phyloP scores from a whole-genome alignment of 2,113 vertebrate genomes.

The Hylia prasina region DNA sequence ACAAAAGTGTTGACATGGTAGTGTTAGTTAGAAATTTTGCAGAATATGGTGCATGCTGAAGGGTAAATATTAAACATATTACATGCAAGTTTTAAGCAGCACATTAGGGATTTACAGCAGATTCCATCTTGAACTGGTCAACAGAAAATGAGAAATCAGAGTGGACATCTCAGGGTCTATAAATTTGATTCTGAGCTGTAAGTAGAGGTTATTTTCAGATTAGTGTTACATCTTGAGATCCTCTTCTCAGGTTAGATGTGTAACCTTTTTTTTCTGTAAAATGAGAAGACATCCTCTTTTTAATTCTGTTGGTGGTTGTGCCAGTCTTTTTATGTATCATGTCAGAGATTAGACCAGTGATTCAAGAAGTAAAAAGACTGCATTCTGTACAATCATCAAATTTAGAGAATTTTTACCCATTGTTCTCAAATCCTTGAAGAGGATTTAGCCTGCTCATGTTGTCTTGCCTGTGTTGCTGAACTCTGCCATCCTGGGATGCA shows the following conservation, averaged over 20 bases:
- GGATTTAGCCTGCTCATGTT: not conserved
- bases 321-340: not conserved
- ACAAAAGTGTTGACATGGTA: not conserved
- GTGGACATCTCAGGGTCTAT: not conserved
- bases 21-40: not conserved
- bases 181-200: not conserved
- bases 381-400: not conserved
- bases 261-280: not conserved
- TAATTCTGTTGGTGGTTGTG: not conserved
- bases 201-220: not conserved
- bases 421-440: not conserved
- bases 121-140: not conserved
- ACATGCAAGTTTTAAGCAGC: not conserved
- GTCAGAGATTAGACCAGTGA: not conserved
- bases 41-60: not conserved
- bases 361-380: not conserved
- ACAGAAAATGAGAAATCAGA: not conserved
- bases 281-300: not conserved
- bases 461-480: not conserved
- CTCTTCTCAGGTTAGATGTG: not conserved
- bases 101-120: not conserved
- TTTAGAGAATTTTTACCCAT: not conserved
- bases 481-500: not conserved
- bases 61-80: not conserved
- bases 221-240: not conserved